A percentile compares a stretch with the other conserved stretches of the same genome.
These are phyloP conservation scores for Emydocephalus ijimae DNA, from an alignment of 2,113 vertebrate genomes.

Conservation along the genomic window DNA sequence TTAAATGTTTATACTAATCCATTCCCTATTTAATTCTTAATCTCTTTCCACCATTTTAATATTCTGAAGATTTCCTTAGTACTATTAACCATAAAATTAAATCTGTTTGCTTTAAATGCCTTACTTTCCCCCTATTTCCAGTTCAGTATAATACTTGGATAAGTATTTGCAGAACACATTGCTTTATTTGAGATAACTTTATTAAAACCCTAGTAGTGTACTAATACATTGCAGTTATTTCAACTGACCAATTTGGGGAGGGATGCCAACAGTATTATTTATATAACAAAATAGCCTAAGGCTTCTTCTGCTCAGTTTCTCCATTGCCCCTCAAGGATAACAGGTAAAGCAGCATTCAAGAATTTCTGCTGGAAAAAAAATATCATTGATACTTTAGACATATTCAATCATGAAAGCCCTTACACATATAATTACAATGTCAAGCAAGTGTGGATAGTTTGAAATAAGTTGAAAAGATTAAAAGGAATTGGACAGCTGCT, in stretches of 20 bases:
- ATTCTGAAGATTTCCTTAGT: background rate
- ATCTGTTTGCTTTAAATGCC: background rate
- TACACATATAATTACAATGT: background rate
- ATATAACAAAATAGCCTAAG: background rate
- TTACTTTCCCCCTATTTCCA: background rate
- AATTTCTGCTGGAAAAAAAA: background rate
- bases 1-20: background rate
- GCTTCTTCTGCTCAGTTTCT: background rate
- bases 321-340: background rate
- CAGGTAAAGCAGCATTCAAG: background rate
- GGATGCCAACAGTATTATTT: background rate
- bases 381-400: background rate
- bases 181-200: background rate
- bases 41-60: background rate
- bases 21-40: background rate
- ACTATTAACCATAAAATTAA: background rate
- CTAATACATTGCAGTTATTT: background rate
- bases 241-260: background rate
- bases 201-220: background rate
- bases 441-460: background rate
- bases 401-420: background rate
- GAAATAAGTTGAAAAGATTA: background rate
- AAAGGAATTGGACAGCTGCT: background rate
- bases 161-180: background rate
- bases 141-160: background rate